Evolutionary conservation across 1,140 invertebrate genomes (phyloP).

Genomic region (Drosophila tani): DNA sequence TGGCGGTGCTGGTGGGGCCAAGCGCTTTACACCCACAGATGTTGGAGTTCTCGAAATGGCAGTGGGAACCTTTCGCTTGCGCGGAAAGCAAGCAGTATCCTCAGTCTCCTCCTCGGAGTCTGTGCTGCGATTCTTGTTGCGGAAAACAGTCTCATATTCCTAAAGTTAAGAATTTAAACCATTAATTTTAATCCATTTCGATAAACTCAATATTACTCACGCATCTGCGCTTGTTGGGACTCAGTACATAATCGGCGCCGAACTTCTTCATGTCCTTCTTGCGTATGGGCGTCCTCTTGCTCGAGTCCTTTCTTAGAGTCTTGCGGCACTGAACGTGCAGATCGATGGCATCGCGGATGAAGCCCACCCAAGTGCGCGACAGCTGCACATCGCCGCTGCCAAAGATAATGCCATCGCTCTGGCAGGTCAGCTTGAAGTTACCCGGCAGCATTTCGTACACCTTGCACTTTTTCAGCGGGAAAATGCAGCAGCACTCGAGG

Average conservation of each 20-base stretch:
- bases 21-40: conserved; percentile 21
- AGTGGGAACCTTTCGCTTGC: conserved; percentile 60
- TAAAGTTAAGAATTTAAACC: conserved; percentile 19
- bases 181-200: background rate
- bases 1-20: conserved; percentile 50
- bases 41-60: background rate
- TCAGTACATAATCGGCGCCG: conserved; percentile 78
- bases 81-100: conserved; percentile 57
- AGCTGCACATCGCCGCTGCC: conserved; percentile 86
- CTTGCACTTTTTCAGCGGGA: conserved; percentile 88
- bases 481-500: conserved; percentile 87
- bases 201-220: conserved; percentile 50
- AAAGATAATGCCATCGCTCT: conserved; percentile 87
- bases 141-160: conserved; percentile 68
- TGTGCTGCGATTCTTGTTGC: conserved; percentile 60
- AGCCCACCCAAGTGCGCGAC: conserved; percentile 86
- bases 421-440: conserved; percentile 87
- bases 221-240: conserved; percentile 78
- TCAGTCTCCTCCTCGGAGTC: conserved; percentile 74
- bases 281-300: conserved; percentile 86
- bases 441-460: conserved; percentile 86
- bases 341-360: conserved; percentile 86
- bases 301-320: conserved; percentile 88
- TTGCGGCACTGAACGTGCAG: conserved; percentile 87
- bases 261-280: conserved; percentile 86